phyloP scores from a whole-genome alignment of 1,140 invertebrate species.

The Heliconius hewitsoni region DNA sequence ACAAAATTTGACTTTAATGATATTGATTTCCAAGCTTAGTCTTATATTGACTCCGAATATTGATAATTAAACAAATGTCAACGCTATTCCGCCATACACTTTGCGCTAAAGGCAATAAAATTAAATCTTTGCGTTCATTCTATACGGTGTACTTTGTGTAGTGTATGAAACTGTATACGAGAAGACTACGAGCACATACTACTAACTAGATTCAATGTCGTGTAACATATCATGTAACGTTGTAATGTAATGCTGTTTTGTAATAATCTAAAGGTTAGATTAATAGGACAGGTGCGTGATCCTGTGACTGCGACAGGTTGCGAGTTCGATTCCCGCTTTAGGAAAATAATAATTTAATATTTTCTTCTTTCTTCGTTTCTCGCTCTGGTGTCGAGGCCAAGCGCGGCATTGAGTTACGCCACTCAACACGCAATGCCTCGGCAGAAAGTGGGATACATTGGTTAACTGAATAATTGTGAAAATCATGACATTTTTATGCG shows the following conservation, averaged over 20 bases:
- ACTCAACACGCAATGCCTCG: no score
- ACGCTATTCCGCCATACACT: background rate
- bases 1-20: no score
- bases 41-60: background rate
- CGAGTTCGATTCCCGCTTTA: background rate
- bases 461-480: no score
- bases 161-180: background rate
- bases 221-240: constrained; percentile 16
- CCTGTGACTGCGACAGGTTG: background rate
- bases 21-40: background rate
- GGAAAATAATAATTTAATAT: background rate
- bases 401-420: no score
- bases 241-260: background rate
- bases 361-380: background rate
- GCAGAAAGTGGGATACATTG: no score
- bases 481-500: no score
- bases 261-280: background rate
- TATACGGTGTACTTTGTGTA: constrained; percentile 24
- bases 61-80: background rate
- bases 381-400: no score
- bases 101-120: background rate
- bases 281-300: background rate
- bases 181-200: constrained; percentile 18
- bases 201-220: constrained; percentile 26
- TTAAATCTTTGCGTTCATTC: background rate